phyloP scores from a whole-genome alignment of 2,797 vertebrate species.

The Poeciliopsis infans region DNA sequence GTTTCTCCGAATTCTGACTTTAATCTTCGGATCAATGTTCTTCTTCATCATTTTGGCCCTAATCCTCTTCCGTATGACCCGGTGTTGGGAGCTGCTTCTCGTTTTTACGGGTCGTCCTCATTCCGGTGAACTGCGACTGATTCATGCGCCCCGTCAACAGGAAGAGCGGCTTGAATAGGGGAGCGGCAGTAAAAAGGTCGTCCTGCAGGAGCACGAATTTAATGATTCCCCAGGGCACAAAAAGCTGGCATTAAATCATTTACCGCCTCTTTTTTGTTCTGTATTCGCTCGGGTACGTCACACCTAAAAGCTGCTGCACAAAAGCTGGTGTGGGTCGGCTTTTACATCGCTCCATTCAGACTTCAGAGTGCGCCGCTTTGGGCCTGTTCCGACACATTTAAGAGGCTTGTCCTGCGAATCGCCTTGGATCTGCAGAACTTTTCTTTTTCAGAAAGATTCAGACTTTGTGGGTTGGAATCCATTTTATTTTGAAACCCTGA shows the following conservation, averaged over 20 bases:
- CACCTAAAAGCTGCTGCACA: slow-evolving; percentile 41
- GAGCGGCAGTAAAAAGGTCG: slow-evolving; percentile 39
- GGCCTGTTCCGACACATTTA: slow-evolving; percentile 69
- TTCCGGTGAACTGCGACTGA: slow-evolving; percentile 29
- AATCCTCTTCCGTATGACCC: neutral
- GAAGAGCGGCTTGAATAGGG: slow-evolving; percentile 52
- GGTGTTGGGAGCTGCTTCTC: slow-evolving; percentile 41
- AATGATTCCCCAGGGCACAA: slow-evolving; percentile 55
- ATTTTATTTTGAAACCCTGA: slow-evolving; percentile 31
- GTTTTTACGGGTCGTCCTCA: slow-evolving; percentile 27
- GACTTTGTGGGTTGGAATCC: slow-evolving; percentile 41
- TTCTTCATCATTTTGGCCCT: neutral
- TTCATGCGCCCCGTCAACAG: slow-evolving; percentile 57
- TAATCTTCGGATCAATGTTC: too few relatives aligned
- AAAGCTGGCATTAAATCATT: slow-evolving; percentile 53
- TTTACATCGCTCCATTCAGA: slow-evolving; percentile 18
- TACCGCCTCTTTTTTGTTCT: slow-evolving; percentile 31
- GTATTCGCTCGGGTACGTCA: slow-evolving; percentile 50
- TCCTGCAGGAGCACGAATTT: slow-evolving; percentile 69
- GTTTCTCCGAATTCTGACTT: too few relatives aligned
- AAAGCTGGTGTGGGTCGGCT: slow-evolving; percentile 50
- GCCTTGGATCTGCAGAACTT: slow-evolving; percentile 42
- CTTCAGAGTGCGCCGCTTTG: slow-evolving; percentile 49
- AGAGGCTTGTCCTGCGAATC: slow-evolving; percentile 43
- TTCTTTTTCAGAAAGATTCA: slow-evolving; percentile 21